Base-by-base conservation (phyloP, 1,140 invertebrate species). In the Drosophila elegans region DNA sequence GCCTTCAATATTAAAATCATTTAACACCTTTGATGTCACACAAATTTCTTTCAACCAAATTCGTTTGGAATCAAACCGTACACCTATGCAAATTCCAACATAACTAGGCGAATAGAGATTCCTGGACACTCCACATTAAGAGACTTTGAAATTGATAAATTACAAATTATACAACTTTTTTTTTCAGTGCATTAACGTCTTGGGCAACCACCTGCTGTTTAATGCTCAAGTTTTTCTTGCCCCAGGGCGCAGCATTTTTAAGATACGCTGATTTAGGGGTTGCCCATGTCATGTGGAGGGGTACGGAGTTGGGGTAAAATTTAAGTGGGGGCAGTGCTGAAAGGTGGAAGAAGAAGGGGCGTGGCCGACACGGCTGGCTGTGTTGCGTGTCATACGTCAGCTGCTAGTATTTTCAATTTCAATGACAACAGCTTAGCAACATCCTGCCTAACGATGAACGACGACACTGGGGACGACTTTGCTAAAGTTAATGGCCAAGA, bases 391-490 rank as follows among this genome's bases (percentile, higher is more conserved):
- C 80, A 89, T 84, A 78, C 80, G 84, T 89, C 84, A 89, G 85
- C 84, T 89, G 84, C 66, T 62, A 80, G 69, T 71, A 90, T 84
- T 89, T 89, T 90, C 79, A 88, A 83, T 88, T 88, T 79, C 80
- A 88, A 88, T 89, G 83, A 83, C 83, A 89, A 89, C 79, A 88
- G 82, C 79, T 86, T 82, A 88, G 62, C 66, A 88, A 78, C 78
- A 88, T 82, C 64, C 83, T 79, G 82, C 75, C 71, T 76, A 69
- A 77, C 74, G 74, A 77, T 66, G 74, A 67, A 52, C 73, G 63
- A 77, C 72, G 56, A 77, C 63, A 49, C 53, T 62, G 46, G 46
- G 42, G 54, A 82, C 53, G 62, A 54, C 67, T 71, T 64, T 42
- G 56, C 29, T 67, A 89, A 83, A 88, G 79, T 88, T 88, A 88